Evolutionary conservation across 2,113 vertebrate species (phyloP).

Genomic region (Eulacestoma nigropectus): DNA sequence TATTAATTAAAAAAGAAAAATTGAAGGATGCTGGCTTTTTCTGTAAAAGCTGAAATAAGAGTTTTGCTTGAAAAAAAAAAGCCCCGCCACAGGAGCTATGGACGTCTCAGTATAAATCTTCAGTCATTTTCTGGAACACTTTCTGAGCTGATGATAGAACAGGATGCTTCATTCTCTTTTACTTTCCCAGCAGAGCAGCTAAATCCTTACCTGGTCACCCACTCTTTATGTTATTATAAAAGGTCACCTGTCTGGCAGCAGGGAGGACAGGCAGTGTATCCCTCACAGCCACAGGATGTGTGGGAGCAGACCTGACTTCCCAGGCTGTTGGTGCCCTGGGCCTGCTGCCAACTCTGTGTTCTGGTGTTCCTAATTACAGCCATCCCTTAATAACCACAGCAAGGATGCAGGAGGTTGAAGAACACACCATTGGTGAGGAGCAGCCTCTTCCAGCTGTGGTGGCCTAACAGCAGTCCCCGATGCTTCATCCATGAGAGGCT

Average conservation of each 20-base stretch:
- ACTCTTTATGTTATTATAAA: neutral
- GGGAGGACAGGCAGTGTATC: neutral
- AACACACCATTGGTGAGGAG: neutral
- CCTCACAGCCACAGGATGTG: neutral
- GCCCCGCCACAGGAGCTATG: fast-evolving
- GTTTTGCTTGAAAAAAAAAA: neutral
- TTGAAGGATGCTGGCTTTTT: neutral
- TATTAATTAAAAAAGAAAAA: neutral
- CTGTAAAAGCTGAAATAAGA: neutral
- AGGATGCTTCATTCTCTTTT: neutral
- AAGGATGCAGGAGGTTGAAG: neutral
- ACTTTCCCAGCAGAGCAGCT: neutral
- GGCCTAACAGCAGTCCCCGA: neutral
- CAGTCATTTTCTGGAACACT: neutral
- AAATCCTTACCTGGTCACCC: neutral
- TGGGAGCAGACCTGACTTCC: neutral
- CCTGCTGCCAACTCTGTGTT: neutral
- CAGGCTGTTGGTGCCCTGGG: neutral
- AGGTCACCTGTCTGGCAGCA: neutral
- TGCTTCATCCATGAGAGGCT: neutral
- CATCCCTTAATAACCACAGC: neutral
- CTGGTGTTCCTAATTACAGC: neutral
- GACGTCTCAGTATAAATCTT: neutral
- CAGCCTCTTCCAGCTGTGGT: neutral
- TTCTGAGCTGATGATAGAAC: neutral